Evolutionary conservation across 1,140 invertebrate genomes (phyloP).

Genomic region (Drosophila mojavensis): DNA sequence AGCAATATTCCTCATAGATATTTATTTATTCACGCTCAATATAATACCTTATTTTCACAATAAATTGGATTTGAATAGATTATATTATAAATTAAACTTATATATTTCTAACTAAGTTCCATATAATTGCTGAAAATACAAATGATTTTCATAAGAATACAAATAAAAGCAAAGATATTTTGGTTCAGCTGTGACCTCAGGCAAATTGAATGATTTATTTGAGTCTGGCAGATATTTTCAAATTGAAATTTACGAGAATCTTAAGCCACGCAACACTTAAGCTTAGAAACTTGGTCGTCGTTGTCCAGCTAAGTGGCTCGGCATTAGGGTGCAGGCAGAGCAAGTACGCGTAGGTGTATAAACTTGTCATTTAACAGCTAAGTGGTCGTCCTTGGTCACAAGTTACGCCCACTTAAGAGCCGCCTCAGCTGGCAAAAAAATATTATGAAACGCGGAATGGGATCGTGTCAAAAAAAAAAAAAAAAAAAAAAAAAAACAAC

Average conservation of each 20-base stretch:
- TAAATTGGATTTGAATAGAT: too few relatives aligned
- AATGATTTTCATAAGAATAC: neutral
- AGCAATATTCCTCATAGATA: too few relatives aligned
- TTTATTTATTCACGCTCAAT: too few relatives aligned
- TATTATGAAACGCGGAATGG: neutral
- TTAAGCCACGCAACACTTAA: slow-evolving; percentile 17
- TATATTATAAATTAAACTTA: too few relatives aligned
- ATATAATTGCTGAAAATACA: too few relatives aligned
- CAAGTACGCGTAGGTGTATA: slow-evolving; percentile 19
- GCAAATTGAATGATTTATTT: neutral
- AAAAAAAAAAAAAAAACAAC: slow-evolving; percentile 41
- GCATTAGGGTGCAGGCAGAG: slow-evolving; percentile 38
- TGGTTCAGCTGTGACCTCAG: neutral
- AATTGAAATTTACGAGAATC: slow-evolving; percentile 6
- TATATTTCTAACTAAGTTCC: too few relatives aligned
- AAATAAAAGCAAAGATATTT: neutral
- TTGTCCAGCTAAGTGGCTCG: slow-evolving; percentile 48
- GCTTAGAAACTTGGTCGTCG: slow-evolving; percentile 28
- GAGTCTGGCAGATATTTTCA: neutral
- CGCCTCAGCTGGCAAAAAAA: slow-evolving; percentile 27
- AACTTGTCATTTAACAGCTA: slow-evolving; percentile 37
- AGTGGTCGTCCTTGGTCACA: slow-evolving; percentile 49
- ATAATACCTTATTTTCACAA: too few relatives aligned
- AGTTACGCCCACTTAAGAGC: slow-evolving; percentile 68
- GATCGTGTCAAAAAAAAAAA: slow-evolving; percentile 20